Base-by-base conservation (phyloP, 2,888 invertebrate genomes). In the Eretmocerus hayati region DNA sequence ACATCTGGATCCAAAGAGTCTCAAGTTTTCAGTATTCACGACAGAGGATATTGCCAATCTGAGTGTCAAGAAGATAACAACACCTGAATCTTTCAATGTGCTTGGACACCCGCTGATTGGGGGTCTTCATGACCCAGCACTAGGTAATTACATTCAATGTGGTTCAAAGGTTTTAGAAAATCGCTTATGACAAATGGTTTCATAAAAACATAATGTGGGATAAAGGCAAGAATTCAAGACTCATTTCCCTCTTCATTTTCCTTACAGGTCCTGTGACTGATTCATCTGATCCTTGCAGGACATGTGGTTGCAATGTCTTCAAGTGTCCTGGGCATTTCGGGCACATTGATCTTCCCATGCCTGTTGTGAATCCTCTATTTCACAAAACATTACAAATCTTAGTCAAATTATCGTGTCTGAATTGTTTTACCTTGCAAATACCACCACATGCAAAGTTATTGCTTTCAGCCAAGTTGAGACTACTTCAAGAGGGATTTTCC, bases 261-360 rank as follows among this genome's bases (percentile, higher is more conserved):
- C 20, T 51, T 48, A 16, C 15, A 52, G 52, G 54, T 21, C 40
- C 44, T 5, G 47, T 48, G 4, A 9, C 22, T 20, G 51, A 51
- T 15, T n/a, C 5, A 8, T 50, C 75, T 59, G 87, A 89, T 52
- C 75, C 81, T 1, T 97, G 96, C 69, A 74, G 74, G 4, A 94
- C 93, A 6, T 97, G 96, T 65, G 77, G 79, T 9, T 78, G 81
- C 56, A 77, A 77, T 16, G 67, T 80, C 37, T 65, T 77, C 6
- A 74, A 79, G 54, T 96, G 96, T 65, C 82, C 87, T 0, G 99
- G 99, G 0, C 99, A 99, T 72, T 85, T 92, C 71, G 97, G 97
- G 0, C 91, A 95, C 66, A 93, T 99, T 54, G 87, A 88, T 57
- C 74, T 99, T 2, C 90, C 91, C 0, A 73, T 95, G 11, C 83